Evolutionary conservation across 1,140 invertebrate species (phyloP), one percentile per base, ranked within the genome.

Genomic region (Propsilocerus akamusi): DNA sequence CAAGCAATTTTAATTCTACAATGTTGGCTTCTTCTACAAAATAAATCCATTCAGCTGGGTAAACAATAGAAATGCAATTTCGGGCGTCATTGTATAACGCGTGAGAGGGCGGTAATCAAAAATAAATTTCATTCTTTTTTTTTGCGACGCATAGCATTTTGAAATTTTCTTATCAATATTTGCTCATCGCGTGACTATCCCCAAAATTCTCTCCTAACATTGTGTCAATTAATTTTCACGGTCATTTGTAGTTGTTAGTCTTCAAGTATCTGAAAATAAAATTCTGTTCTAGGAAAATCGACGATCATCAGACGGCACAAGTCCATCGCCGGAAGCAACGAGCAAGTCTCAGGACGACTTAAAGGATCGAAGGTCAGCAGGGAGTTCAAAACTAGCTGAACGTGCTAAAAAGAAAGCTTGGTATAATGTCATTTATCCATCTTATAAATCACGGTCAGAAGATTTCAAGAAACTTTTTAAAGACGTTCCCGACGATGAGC

Each of bases 401-500:
- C 64, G 72, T 26, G 69, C 67, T 28, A 85, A 85, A 59, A 86
- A 84, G 63, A 88, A 87, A 58, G 82, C 82, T 52, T 89, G 86
- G 80, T 89, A 87, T 65, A 85, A 82, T 64, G 78, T 91, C 30
- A 71, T 92, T 26, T 92, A 90, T 69, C 88, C 90, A 25, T 92
- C 87, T 1, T 96, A 95, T 62, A 95, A 95, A 68, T 90, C 86
- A 46, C 74, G 86, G 53, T 88, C 83, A 28, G 86, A 90, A 56
- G 89, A 95, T 66, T 95, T 95, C 63, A 91, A 87, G 61, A 76
- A 82, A 62, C 77, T 92, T 54, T 96, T 96, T 65, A 92, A 91
- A 67, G 86, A 92, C 51, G 75, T 95, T 47, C 89, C 91, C 20
- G 74, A 80, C 57, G 86, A 91, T 60, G 91, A 97, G 67, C 73